Percentiles rank a stretch among this genome's conserved stretches.
phyloP scores from a whole-genome alignment of 2,113 vertebrate species.

The Rutilus rutilus region DNA sequence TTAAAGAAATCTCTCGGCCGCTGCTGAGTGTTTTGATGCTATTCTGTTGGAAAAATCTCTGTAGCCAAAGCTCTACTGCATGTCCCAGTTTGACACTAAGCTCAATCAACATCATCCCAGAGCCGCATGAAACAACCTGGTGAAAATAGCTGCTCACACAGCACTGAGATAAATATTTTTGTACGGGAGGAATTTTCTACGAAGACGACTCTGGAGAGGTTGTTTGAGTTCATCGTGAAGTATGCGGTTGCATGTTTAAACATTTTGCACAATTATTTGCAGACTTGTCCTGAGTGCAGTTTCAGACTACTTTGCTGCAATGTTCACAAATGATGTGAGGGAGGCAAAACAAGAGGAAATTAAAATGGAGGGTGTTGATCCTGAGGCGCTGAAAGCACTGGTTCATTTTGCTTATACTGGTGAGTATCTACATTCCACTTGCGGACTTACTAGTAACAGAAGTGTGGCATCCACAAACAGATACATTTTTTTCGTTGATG shows the following conservation, averaged over 20 bases:
- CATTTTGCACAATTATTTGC: constrained; percentile 53
- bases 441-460: constrained; percentile 19
- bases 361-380: constrained; percentile 96
- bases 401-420: constrained; percentile 97
- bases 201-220: neutral
- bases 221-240: neutral
- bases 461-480: neutral
- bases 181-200: neutral
- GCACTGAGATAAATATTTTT: constrained; percentile 29
- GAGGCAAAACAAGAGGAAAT: constrained; percentile 97
- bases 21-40: constrained; percentile 37
- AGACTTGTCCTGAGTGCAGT: constrained; percentile 94
- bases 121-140: constrained; percentile 32
- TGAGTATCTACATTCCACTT: constrained; percentile 71
- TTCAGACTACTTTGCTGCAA: constrained; percentile 97
- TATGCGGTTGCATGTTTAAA: neutral
- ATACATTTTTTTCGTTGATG: neutral
- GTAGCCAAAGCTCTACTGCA: neutral
- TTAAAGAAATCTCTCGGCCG: constrained; percentile 8
- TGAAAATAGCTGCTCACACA: constrained; percentile 39
- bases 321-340: constrained; percentile 95
- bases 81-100: constrained; percentile 35
- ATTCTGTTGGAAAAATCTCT: constrained; percentile 32
- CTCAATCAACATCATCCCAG: constrained; percentile 29
- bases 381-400: constrained; percentile 88